Evolutionary conservation across 2,797 vertebrate species (phyloP), one percentile per base, ranked within the genome.

Genomic region (Mus spretus): DNA sequence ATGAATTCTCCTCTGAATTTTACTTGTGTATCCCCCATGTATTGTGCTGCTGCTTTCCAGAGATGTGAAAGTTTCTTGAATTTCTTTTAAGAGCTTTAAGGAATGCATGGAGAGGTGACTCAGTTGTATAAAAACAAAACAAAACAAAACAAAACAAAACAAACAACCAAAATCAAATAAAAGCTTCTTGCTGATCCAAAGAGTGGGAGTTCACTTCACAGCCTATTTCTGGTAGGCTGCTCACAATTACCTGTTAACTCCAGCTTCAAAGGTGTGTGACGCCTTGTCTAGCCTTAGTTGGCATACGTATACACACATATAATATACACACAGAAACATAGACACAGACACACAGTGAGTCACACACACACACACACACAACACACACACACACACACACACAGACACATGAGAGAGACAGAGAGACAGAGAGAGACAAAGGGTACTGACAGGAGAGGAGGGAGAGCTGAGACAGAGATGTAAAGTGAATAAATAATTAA

Each of bases 1-100:
- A n/a, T 84, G 95, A 95, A 65, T 96, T 97, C 96, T 93, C 94
- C 94, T 95, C 91, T 89, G 37, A 87, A 31, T 28, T 81, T 61
- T 55, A 22, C 79, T 93, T 93, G 92, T 75, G 80, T 88, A 86
- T 37, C 95, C 15, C 14, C 0, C 59, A 80, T 4, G 61, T 70
- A 26, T 19, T 75, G 0, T 65, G n/a, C 55, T 75, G 11, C 37
- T 94, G 44, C 40, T 14, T 65, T 84, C 44, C 44, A 85, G 44
- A 85, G 47, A 67, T 13, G 67, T 67, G 47, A 84, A 63, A 78
- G 63, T 37, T 61, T 72, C 4, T 1, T 67, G 63, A 31, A 53
- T 50, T 67, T 14, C 34, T 78, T 80, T 47, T 28, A n/a, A 93
- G 72, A 57, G 3, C 13, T 65, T 85, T 40, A 92, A 92, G 17